These are phyloP conservation scores for Ctenosaura bakeri DNA, from an alignment of 2,797 vertebrate species.

Conservation along the genomic window DNA sequence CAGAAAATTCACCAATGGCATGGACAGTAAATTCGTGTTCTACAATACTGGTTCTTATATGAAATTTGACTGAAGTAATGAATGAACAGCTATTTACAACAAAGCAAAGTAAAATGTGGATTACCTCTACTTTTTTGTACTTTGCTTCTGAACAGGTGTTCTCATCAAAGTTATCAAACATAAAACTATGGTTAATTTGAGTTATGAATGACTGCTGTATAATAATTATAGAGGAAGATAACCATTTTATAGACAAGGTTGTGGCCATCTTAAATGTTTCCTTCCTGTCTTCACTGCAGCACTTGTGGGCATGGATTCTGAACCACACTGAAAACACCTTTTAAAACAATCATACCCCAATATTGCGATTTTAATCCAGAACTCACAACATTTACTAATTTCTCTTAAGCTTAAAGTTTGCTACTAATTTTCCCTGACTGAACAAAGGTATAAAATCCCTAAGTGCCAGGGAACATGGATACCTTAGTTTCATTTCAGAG, in stretches of 20 bases:
- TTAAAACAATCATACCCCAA: background rate
- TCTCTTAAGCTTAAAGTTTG: background rate
- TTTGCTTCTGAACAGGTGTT: background rate
- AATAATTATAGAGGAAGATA: background rate
- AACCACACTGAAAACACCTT: background rate
- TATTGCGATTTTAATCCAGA: background rate
- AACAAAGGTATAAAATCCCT: constrained; percentile 28
- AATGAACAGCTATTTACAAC: too few relatives aligned
- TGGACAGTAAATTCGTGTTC: too few relatives aligned
- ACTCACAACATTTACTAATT: background rate
- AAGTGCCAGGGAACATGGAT: constrained; percentile 18
- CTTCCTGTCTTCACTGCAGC: too few relatives aligned
- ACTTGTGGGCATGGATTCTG: background rate
- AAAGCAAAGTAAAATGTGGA: too few relatives aligned
- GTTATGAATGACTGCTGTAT: background rate
- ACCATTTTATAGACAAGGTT: background rate
- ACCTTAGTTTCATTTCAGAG: background rate
- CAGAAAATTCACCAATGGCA: background rate
- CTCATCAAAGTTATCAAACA: background rate
- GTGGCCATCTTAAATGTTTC: background rate
- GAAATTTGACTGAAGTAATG: too few relatives aligned
- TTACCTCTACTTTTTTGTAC: background rate
- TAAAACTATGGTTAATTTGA: constrained; percentile 1
- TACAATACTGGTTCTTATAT: too few relatives aligned
- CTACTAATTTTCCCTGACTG: background rate